phyloP scores from a whole-genome alignment of 2,113 vertebrate species.

The Scytalopus superciliaris region DNA sequence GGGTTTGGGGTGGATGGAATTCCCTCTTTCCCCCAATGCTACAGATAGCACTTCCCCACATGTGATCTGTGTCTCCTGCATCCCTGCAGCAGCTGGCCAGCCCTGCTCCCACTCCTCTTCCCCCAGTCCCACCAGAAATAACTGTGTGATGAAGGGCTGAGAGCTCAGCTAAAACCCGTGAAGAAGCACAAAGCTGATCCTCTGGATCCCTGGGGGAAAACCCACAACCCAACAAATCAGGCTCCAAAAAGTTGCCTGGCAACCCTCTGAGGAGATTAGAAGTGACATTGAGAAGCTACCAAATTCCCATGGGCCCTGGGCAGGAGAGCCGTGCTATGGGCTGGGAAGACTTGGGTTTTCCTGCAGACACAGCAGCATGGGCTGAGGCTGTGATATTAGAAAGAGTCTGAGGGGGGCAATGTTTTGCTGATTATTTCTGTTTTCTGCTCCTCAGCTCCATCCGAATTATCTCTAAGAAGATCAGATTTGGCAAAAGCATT shows the following conservation, averaged over 20 bases:
- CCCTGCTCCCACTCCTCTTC: neutral
- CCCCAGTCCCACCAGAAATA: fast-evolving
- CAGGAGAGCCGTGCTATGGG: neutral
- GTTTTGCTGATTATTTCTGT: neutral
- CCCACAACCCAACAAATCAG: neutral
- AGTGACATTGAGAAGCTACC: too few relatives aligned
- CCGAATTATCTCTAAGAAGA: fast-evolving
- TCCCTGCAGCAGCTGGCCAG: neutral
- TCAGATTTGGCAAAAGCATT: neutral
- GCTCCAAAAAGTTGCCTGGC: neutral
- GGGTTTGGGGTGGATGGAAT: neutral
- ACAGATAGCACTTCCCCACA: fast-evolving
- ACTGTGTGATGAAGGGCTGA: neutral
- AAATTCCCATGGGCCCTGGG: neutral
- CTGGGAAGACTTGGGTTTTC: fast-evolving
- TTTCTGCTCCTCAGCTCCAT: neutral
- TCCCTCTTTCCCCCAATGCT: neutral
- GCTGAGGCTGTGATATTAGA: neutral
- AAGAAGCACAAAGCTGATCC: neutral
- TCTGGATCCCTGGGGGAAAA: neutral
- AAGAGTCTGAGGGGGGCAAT: slow-evolving; percentile 40
- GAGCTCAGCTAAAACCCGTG: neutral
- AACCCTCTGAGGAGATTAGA: neutral
- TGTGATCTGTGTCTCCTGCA: neutral
- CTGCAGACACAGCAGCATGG: neutral